Base-by-base conservation (phyloP, 2,888 invertebrate genomes). In the Copidosoma aretas region DNA sequence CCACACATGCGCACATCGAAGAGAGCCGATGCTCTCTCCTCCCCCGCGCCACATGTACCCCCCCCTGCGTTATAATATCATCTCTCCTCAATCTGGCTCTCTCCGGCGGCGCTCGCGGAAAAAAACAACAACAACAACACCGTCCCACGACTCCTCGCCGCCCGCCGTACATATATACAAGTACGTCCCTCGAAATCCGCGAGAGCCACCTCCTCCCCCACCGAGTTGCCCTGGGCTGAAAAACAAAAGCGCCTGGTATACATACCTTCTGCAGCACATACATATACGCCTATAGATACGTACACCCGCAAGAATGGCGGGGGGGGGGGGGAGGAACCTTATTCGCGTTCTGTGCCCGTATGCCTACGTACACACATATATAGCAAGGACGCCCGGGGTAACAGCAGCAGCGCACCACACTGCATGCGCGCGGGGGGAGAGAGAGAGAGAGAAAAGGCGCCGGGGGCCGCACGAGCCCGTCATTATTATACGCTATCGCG, bases 401-500 rank as follows among this genome's bases (percentile, higher is more conserved):
- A 32, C 3, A 32, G 32, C 32, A 32, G 4, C 32, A 8, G 32
- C 32, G 8, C 8, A 32, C 32, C 32, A 32, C 32, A 32, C 32
- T 32, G 32, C 32, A 5, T 5, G 32, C 3, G 32, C 8, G 53
- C 22, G 22, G 24, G 22, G 54, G 24, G 25, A 54, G 54, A 54
- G 25, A 46, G 43, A 46, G 43, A 46, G 43, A 46, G 43, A 46
- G 43, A 46, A 12, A 46, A 17, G 62, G 12, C 22, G 68, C 68
- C 65, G 19, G 60, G 41, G 71, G 68, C 63, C 51, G 46, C 71
- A 71, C 71, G 64, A 71, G 71, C 49, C 71, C 71, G 67, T 71
- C 71, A 71, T 70, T 70, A 72, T 72, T 74, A 74, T 72, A 74
- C 64, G 66, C 68, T 66, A 60, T 82, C 82, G 82, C 79, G 76